Evolutionary conservation across 2,888 invertebrate genomes (phyloP).

Genomic region (Encarsia formosa): DNA sequence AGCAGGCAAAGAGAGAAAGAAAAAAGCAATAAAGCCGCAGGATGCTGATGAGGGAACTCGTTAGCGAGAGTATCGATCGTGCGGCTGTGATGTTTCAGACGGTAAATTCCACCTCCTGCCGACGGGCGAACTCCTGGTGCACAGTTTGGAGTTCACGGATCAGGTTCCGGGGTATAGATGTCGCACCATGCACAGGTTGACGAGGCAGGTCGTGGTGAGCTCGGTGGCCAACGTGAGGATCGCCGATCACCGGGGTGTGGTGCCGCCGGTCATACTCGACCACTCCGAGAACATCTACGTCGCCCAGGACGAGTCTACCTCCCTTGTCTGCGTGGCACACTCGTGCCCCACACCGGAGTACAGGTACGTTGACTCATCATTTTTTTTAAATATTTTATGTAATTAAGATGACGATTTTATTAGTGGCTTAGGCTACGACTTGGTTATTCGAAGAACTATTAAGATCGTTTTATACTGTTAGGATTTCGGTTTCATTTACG

Average conservation of each 20-base stretch:
- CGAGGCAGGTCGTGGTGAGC: constrained; percentile 67
- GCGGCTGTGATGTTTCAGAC: constrained; percentile 61
- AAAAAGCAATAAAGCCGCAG: constrained; percentile 1
- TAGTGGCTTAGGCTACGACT: too few species aligned
- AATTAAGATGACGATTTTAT: too few species aligned
- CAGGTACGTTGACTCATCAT: too few species aligned
- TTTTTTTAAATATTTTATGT: too few species aligned
- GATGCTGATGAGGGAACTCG: neutral
- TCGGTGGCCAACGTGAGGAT: constrained; percentile 66
- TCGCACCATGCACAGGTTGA: constrained; percentile 69
- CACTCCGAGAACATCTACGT: constrained; percentile 68
- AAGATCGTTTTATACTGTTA: too few species aligned
- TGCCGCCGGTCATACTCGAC: constrained; percentile 68
- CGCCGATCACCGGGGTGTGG: constrained; percentile 71
- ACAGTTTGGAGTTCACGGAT: constrained; percentile 70
- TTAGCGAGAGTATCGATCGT: neutral
- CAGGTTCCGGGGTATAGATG: constrained; percentile 70
- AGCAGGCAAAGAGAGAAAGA: constrained; percentile 17
- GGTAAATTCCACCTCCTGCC: constrained; percentile 73
- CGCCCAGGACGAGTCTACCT: constrained; percentile 70
- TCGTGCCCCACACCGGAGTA: constrained; percentile 76
- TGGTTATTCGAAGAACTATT: too few species aligned
- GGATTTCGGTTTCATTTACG: too few species aligned
- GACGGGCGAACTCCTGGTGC: constrained; percentile 69
- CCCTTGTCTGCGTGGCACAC: constrained; percentile 73